Conservation (phyloP, 2,888 invertebrate genomes). For the Polymixis flavicincta region DNA sequence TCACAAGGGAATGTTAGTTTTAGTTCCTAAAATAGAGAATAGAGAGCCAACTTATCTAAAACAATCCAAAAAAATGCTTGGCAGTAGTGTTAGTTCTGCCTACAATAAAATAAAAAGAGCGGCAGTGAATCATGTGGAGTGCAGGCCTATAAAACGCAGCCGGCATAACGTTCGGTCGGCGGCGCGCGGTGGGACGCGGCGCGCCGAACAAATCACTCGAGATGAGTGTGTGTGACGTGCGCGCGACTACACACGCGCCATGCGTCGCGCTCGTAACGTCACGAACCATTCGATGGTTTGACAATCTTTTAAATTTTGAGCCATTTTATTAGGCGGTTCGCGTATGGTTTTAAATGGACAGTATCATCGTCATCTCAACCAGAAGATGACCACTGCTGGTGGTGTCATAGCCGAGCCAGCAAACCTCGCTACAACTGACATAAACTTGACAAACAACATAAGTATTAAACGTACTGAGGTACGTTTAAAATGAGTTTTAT, state of each 20-base stretch:
- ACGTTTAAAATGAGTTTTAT: no score
- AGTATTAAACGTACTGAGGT: no score
- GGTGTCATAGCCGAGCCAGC: background rate
- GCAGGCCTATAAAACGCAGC: slow-evolving; percentile 64
- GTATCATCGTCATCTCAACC: background rate
- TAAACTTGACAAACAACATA: background rate
- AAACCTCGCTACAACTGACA: background rate
- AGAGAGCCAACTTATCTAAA: slow-evolving; percentile 20
- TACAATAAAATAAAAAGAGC: slow-evolving; percentile 27
- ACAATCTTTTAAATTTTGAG: background rate
- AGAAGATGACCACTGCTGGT: background rate
- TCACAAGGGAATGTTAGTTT: background rate
- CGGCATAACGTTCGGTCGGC: slow-evolving; percentile 37
- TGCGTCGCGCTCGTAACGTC: background rate
- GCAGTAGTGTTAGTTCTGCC: background rate
- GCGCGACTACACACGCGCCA: slow-evolving; percentile 6
- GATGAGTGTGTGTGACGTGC: slow-evolving; percentile 35
- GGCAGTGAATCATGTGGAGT: slow-evolving; percentile 48
- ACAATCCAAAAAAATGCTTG: slow-evolving; percentile 5
- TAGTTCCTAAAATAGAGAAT: background rate
- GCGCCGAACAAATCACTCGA: slow-evolving; percentile 45
- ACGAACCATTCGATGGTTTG: background rate
- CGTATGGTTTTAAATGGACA: background rate
- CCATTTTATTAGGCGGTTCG: background rate
- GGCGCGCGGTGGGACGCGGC: slow-evolving; percentile 9